These are phyloP conservation scores for Sphinx pinastri DNA, from an alignment of 2,888 invertebrate species.

Conservation along the genomic window DNA sequence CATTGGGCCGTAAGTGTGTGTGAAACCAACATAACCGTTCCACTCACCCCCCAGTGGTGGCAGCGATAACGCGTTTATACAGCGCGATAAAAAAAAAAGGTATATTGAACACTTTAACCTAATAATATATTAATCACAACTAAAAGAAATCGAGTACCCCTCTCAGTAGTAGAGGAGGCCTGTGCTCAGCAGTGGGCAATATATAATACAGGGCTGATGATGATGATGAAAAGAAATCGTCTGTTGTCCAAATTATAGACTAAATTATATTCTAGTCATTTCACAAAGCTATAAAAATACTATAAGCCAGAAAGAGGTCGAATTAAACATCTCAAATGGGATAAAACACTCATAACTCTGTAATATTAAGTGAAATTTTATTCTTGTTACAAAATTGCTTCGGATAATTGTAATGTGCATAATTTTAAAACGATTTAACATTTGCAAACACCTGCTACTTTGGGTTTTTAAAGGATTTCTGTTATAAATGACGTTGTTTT, in stretches of 20 bases:
- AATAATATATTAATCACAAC: no score
- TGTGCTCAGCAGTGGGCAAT: no score
- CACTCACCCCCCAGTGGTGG: no score
- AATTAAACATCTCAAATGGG: constrained; percentile 11
- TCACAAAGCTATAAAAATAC: not conserved
- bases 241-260: not conserved
- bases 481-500: constrained; percentile 18
- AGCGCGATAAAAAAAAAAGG: no score
- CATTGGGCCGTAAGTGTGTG: no score
- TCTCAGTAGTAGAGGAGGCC: no score
- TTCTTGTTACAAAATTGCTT: constrained; percentile 26
- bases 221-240: no score
- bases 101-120: no score
- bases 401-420: constrained; percentile 28
- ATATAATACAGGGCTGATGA: no score
- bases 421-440: constrained; percentile 30
- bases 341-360: constrained; percentile 8
- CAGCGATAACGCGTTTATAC: no score
- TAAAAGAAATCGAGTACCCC: no score
- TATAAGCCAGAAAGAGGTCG: not conserved
- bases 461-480: constrained; percentile 29
- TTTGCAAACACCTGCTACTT: constrained; percentile 24
- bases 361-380: constrained; percentile 26
- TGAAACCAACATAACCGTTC: no score
- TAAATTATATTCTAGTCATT: not conserved